These are phyloP conservation scores for Drosophila eugracilis DNA, from an alignment of 1,140 invertebrate genomes.

Conservation along the genomic window DNA sequence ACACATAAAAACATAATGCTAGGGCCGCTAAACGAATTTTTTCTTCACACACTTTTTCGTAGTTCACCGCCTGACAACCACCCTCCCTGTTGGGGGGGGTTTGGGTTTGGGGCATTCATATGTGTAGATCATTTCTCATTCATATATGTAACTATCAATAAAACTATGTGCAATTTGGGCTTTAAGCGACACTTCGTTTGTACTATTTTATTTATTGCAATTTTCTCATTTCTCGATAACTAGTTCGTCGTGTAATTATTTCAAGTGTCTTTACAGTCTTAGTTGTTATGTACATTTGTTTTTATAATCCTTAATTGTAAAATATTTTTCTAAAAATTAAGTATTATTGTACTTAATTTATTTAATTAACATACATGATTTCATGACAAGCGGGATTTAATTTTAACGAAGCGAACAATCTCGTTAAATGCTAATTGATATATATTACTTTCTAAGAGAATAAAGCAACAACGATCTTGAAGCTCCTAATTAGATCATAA, in stretches of 20 bases:
- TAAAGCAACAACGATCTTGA: slow-evolving; percentile 82
- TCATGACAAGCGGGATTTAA: slow-evolving; percentile 45
- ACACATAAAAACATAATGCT: slow-evolving; percentile 42
- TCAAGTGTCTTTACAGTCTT: slow-evolving; percentile 53
- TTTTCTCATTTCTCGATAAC: slow-evolving; percentile 53
- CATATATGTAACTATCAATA: slow-evolving; percentile 38
- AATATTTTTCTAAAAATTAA: slow-evolving; percentile 73
- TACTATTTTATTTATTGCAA: slow-evolving; percentile 71
- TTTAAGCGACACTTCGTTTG: slow-evolving; percentile 60
- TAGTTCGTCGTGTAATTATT: slow-evolving; percentile 55
- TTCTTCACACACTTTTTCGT: slow-evolving; percentile 31
- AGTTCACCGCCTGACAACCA: slow-evolving; percentile 24
- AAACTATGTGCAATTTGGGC: slow-evolving; percentile 78
- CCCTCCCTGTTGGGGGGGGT: no score
- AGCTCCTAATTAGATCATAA: slow-evolving; percentile 81
- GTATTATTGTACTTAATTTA: slow-evolving; percentile 83
- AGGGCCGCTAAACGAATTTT: slow-evolving; percentile 54
- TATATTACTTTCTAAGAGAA: slow-evolving; percentile 72
- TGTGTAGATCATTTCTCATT: slow-evolving; percentile 35
- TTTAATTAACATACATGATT: slow-evolving; percentile 61
- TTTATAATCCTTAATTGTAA: slow-evolving; percentile 77
- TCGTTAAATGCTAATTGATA: slow-evolving; percentile 68
- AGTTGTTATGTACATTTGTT: slow-evolving; percentile 76
- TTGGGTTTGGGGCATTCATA: slow-evolving; percentile 36
- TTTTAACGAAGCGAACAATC: slow-evolving; percentile 52